Evolutionary conservation across 2,888 invertebrate genomes (phyloP).

Genomic region (Pinctada fucata): DNA sequence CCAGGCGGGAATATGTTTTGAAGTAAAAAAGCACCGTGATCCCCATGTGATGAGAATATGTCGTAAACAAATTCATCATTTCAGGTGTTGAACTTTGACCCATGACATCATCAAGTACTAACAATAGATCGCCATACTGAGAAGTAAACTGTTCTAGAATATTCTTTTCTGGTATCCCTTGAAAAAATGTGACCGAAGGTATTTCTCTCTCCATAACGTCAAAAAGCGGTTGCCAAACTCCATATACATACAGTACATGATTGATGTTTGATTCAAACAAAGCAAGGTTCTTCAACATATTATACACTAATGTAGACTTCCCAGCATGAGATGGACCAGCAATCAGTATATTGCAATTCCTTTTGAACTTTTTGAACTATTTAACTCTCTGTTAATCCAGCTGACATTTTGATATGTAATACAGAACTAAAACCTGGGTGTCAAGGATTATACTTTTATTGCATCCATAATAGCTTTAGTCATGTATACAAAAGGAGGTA

Average conservation of each 20-base stretch:
- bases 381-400: background rate
- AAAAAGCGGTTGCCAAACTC: conserved; percentile 16
- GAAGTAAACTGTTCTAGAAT: conserved; percentile 22
- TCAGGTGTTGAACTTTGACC: conserved; percentile 12
- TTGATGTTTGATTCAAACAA: conserved; percentile 11
- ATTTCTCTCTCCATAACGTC: conserved; percentile 21
- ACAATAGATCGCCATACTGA: conserved; percentile 17
- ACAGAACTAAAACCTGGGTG: background rate
- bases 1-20: conserved; percentile 36
- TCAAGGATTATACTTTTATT: background rate
- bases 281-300: conserved; percentile 1
- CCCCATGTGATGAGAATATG: conserved; percentile 34
- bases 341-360: conserved; percentile 11
- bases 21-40: conserved; percentile 10
- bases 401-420: background rate
- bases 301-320: conserved; percentile 4
- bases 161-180: conserved; percentile 35
- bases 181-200: conserved; percentile 21
- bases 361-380: conserved; percentile 6
- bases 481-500: background rate
- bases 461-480: background rate
- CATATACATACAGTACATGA: conserved; percentile 12
- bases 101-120: conserved; percentile 40
- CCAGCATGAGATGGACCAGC: conserved; percentile 7
- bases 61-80: conserved; percentile 33